phyloP scores from a whole-genome alignment of 2,888 invertebrate genomes.

The Cyrtodaria siliqua region DNA sequence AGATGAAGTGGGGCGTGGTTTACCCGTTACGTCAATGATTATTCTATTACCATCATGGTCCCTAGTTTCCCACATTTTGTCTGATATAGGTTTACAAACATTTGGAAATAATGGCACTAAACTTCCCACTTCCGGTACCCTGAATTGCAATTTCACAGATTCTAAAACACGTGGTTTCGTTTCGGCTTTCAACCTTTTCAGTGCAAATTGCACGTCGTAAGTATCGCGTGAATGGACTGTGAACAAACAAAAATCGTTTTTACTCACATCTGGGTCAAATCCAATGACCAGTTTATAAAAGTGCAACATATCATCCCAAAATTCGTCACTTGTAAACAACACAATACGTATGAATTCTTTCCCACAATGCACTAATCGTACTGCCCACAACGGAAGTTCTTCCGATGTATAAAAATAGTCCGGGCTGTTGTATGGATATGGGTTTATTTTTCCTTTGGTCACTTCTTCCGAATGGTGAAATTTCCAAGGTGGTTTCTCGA shows the following conservation, averaged over 20 bases:
- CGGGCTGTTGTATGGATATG: constrained; percentile 76
- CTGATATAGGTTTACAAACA: constrained; percentile 77
- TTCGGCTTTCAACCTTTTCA: constrained; percentile 76
- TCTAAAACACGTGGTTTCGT: constrained; percentile 66
- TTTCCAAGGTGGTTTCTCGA: constrained; percentile 78
- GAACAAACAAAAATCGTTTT: constrained; percentile 81
- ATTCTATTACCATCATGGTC: constrained; percentile 82
- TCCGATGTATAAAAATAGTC: constrained; percentile 80
- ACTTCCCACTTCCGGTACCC: constrained; percentile 77
- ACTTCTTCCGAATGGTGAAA: constrained; percentile 81
- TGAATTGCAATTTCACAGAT: constrained; percentile 76
- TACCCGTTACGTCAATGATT: constrained; percentile 69
- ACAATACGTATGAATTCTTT: constrained; percentile 80
- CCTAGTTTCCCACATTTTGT: constrained; percentile 78
- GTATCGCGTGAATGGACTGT: constrained; percentile 74
- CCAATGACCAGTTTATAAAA: constrained; percentile 80
- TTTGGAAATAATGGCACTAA: constrained; percentile 82
- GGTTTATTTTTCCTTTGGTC: constrained; percentile 70
- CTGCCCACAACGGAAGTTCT: constrained; percentile 82
- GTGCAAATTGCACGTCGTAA: constrained; percentile 81
- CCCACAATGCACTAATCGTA: constrained; percentile 82
- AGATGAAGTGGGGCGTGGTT: constrained; percentile 40
- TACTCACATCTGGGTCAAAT: constrained; percentile 73
- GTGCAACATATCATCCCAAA: constrained; percentile 80
- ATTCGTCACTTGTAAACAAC: constrained; percentile 74